These are phyloP conservation scores for Desmodus rotundus DNA, from an alignment of 2,113 vertebrate species.

Conservation along the genomic window DNA sequence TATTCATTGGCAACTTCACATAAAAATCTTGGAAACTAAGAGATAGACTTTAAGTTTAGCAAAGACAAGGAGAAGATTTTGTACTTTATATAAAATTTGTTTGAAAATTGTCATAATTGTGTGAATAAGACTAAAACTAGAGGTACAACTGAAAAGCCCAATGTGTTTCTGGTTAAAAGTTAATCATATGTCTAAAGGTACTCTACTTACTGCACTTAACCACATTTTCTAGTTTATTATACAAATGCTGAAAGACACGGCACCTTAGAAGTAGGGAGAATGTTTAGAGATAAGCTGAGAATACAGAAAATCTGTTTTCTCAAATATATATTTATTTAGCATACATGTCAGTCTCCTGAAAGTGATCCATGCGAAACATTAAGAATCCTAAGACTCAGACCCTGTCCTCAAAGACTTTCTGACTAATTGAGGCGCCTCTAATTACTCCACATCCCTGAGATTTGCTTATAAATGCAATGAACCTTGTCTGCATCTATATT, in stretches of 20 bases:
- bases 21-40: conserved; percentile 6
- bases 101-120: neutral
- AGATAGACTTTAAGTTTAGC: neutral
- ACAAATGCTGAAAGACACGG: neutral
- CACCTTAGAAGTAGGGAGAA: neutral
- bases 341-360: neutral
- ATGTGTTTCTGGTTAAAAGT: neutral
- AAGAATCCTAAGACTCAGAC: neutral
- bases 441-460: neutral
- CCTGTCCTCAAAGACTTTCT: neutral
- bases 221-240: neutral
- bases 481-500: neutral
- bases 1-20: neutral
- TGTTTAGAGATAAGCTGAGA: neutral
- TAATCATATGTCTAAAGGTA: neutral
- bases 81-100: neutral
- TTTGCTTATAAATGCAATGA: neutral
- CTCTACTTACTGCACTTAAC: neutral
- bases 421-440: neutral
- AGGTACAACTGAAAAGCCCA: neutral
- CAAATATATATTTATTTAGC: neutral
- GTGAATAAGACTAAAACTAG: neutral
- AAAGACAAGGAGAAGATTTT: neutral
- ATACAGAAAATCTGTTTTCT: neutral
- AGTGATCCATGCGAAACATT: neutral